A percentile compares a stretch with the other conserved stretches of the same genome.
These are phyloP conservation scores for Timema podura DNA, from an alignment of 2,888 invertebrate species.

Conservation along the genomic window DNA sequence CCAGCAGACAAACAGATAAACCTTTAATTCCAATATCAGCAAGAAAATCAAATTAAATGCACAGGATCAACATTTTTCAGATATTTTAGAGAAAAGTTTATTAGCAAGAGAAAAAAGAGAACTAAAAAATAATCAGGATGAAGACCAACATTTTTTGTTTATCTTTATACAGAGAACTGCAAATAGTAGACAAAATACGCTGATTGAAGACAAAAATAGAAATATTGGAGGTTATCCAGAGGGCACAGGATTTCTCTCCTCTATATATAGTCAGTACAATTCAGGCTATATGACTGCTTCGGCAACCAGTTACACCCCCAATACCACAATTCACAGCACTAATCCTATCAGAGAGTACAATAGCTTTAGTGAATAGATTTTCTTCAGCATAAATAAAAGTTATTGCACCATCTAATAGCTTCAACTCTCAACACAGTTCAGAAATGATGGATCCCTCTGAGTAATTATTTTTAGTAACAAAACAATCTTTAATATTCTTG, in stretches of 20 bases:
- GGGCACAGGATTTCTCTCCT: not conserved
- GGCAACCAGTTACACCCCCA: not conserved
- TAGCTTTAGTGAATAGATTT: not conserved
- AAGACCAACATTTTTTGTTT: not conserved
- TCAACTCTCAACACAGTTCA: not conserved
- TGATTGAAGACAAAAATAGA: not conserved
- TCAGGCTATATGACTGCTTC: not conserved
- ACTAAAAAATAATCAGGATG: not conserved
- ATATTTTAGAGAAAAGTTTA: not conserved
- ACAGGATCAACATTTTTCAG: not conserved
- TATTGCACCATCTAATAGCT: not conserved
- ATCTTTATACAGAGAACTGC: slow-evolving; percentile 5
- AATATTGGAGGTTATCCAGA: not conserved
- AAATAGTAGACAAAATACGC: not conserved
- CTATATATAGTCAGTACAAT: not conserved
- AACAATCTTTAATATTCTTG: too few species aligned
- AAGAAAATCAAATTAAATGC: not conserved
- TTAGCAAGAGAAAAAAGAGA: not conserved
- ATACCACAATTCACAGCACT: not conserved
- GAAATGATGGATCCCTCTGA: not conserved
- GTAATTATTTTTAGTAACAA: not conserved
- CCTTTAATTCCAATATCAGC: not conserved
- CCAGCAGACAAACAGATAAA: not conserved
- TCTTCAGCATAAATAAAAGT: not conserved
- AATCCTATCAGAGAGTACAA: not conserved